Evolutionary conservation across 2,797 vertebrate genomes (phyloP), one percentile per base, ranked within the genome.

Genomic region (Rhinichthys osculus): DNA sequence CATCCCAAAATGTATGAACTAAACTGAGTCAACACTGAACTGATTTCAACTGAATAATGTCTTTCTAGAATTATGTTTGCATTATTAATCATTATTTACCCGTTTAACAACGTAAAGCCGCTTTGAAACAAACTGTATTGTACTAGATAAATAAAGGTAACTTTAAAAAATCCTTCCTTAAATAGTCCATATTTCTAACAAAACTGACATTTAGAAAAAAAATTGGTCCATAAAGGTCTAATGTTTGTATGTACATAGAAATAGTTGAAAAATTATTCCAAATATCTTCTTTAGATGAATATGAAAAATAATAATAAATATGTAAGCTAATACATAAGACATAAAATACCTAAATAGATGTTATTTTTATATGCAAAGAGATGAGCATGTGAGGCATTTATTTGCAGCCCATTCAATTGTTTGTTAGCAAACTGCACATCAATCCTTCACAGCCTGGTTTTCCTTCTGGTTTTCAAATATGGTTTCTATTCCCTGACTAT

Each of bases 401-500:
- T 50, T 9, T 67, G 30, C 10, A 50, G 10, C 11, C 62, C 42
- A 23, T 80, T 67, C 42, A 64, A 42, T 33, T 67, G 40, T 67
- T 80, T 67, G 62, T 44, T 27, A 67, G 35, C 42, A 30, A 38
- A 78, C 38, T 67, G 27, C 42, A 21, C 62, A 80, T 44, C 42
- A 50, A 35, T 42, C 27, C 62, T 67, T 67, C 59, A 79, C 42
- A 81, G 19, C 7, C 44, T 69, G 66, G 44, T 50, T 80, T 80
- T 80, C 13, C 19, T 44, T 80, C 27, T 67, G 42, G 59, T 64
- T 81, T 81, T 80, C 8, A 47, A 67, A 69, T 52, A 52, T 35
- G 62, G 6, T 7, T 2, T 52, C 30, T 50, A 69, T 52, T n/a
- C 27, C 30, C 30, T 81, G 30, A 69, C 77, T 14, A n/a, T 47